Evolutionary conservation across 1,140 invertebrate genomes (phyloP).

Genomic region (Pseudomyrmex pallidus): DNA sequence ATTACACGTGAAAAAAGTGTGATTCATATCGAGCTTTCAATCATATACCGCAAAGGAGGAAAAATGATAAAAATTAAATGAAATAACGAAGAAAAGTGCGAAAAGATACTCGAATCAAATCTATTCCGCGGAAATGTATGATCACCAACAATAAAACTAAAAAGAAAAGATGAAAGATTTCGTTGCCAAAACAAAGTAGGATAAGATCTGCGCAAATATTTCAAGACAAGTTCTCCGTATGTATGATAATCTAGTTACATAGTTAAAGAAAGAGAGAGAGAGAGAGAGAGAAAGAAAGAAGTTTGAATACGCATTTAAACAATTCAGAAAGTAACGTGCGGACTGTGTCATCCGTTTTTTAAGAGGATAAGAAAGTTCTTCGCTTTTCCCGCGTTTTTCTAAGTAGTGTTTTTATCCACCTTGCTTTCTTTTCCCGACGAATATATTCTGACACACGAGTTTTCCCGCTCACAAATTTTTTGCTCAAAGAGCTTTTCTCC

Average conservation of each 20-base stretch:
- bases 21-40: not conserved
- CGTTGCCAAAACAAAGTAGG: not conserved
- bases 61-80: too few relatives aligned
- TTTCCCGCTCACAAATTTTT: slow-evolving; percentile 11
- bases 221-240: not conserved
- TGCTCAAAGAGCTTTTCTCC: not conserved
- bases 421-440: not conserved
- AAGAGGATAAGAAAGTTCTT: slow-evolving; percentile 17
- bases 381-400: not conserved
- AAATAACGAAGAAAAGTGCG: too few relatives aligned
- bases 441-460: slow-evolving; percentile 2
- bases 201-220: slow-evolving; percentile 11
- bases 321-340: slow-evolving; percentile 12
- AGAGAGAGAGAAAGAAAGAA: not conserved
- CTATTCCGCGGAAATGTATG: too few relatives aligned
- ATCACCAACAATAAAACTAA: too few relatives aligned
- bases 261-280: not conserved
- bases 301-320: slow-evolving; percentile 13
- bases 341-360: slow-evolving; percentile 3
- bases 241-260: not conserved
- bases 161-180: not conserved
- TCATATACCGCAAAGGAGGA: not conserved
- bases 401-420: slow-evolving; percentile 5
- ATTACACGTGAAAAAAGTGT: not conserved
- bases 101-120: not conserved